Evolutionary conservation across 2,113 vertebrate genomes (phyloP), one percentile per base, ranked within the genome.

Genomic region (Mola mola): DNA sequence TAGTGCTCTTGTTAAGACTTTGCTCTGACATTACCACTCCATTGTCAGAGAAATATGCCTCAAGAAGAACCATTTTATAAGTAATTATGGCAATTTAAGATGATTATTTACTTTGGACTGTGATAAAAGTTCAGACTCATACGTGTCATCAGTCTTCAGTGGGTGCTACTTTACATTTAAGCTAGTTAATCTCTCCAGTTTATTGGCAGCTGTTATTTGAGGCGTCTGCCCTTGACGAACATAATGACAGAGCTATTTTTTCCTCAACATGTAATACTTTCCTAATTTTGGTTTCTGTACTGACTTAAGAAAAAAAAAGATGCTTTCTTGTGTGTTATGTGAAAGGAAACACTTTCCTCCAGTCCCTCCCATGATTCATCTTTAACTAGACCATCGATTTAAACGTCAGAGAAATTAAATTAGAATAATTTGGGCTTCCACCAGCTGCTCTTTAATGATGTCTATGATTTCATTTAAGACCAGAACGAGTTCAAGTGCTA

Each of bases 181-280:
- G 21, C 47, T 19, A 28, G 46, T 48, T 60, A 75, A 65, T 60
- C 47, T 33, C 10, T 46, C 0, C 49, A 10, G n/a, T 75, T 56
- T 71, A 69, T 63, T 43, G 60, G 49, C 66, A 78, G 71, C 44
- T 65, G 72, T 37, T 51, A 52, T 47, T 52, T 41, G 65, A 70
- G 61, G 51, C 64, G 8, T 17, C 16, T 26, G 28, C 50, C 8
- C 8, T 40, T 17, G 9, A 50, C 12, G 21, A 33, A 44, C 56
- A 33, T 17, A 13, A 20, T 24, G 20, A 17, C 20, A 19, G 19
- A 38, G 51, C 75, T 79, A 64, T 78, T 82, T 74, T 74, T 9
- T 70, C 51, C 51, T 24, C 33, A 4, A 22, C 13, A 31, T 57
- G 60, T 62, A 71, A 70, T 29, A 51, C 62, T 75, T 75, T 63